Base-by-base conservation (phyloP, 2,888 invertebrate genomes). In the Caenorhabditis becei region DNA sequence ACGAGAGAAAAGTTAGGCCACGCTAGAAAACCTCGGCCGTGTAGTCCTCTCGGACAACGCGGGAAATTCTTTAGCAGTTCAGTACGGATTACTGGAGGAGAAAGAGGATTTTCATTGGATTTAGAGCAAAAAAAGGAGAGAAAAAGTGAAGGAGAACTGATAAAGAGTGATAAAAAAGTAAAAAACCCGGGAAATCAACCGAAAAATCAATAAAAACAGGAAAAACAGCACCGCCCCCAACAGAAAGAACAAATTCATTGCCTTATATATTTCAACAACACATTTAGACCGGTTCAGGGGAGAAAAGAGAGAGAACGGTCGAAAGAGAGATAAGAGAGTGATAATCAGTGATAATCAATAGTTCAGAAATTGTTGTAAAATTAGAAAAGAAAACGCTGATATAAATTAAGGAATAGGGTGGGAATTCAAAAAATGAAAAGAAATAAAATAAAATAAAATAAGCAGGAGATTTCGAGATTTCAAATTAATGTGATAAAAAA, bases 211-310 rank as follows among this genome's bases (percentile, higher is more conserved):
- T 18, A 18, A 47, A 18, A 41, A 14, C 18, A 18, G 4, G 47
- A 20, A 20, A 47, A 47, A n/a, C n/a, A n/a, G n/a, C n/a, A n/a
- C n/a, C n/a, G n/a, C n/a, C n/a, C n/a, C n/a, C 5, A 47, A 3
- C 47, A 47, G 47, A 47, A 47, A 47, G 47, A 47, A 47, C 47
- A 47, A 47, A 18, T 47, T 47, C 47, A 47, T 47, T 47, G n/a
- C 18, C 16, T 41, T 41, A 3, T 47, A 18, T 18, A 47, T 41
- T 4, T 10, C 41, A 16, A 41, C 16, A 14, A 16, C 14, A 10
- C 41, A 47, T 10, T 47, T 47, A 10, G 47, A 47, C 41, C 41
- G 41, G 41, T 14, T 10, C 5, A 41, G 16, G 14, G 41, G 14
- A 41, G 14, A 41, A 41, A 41, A 2, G 14, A 41, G 14, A 41